phyloP scores from a whole-genome alignment of 2,888 invertebrate genomes.

The Venustoraphidia nigricollis region DNA sequence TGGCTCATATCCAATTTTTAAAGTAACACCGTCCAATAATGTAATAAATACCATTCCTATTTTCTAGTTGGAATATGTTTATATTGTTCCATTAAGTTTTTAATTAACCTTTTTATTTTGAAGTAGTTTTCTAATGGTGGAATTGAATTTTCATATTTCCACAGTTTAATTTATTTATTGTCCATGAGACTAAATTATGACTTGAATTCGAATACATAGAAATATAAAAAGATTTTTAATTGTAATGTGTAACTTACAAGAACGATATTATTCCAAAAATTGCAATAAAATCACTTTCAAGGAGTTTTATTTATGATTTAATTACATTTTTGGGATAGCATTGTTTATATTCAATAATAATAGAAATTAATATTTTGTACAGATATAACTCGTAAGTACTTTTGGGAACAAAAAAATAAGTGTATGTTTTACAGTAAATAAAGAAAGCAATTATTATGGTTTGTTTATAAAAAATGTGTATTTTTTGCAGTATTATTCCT shows the following conservation, averaged over 20 bases:
- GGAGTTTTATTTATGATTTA: background rate
- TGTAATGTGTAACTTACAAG: background rate
- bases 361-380: slow-evolving; percentile 19
- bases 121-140: background rate
- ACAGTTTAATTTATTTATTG: background rate
- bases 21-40: no score
- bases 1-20: no score
- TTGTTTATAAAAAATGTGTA: slow-evolving; percentile 20
- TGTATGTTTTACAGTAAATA: slow-evolving; percentile 27
- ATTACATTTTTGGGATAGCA: background rate
- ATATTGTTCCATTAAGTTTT: no score
- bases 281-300: background rate
- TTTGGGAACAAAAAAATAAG: slow-evolving; percentile 25
- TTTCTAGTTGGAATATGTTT: no score
- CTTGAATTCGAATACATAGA: background rate
- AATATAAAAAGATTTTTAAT: background rate
- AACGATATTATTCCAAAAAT: background rate
- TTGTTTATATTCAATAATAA: slow-evolving; percentile 9
- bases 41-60: no score
- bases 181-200: background rate
- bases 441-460: slow-evolving; percentile 20
- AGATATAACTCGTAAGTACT: slow-evolving; percentile 19
- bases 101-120: no score
- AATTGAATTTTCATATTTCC: no score
- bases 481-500: slow-evolving; percentile 3